Percentiles rank a stretch among this genome's conserved stretches.
Conservation (phyloP, 2,888 invertebrate genomes). For the Acrobasis repandana region DNA sequence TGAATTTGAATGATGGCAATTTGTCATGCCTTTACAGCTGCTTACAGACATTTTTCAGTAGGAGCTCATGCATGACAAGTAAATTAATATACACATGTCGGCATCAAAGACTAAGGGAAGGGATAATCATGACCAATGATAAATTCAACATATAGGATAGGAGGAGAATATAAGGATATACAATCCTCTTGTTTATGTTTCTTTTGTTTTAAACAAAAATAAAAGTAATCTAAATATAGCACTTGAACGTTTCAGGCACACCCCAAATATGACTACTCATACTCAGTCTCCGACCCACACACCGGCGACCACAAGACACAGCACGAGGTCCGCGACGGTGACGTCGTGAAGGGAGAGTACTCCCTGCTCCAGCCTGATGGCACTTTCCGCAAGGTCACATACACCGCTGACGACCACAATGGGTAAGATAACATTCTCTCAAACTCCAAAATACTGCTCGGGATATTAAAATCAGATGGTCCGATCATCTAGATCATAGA, state of each 20-base stretch:
- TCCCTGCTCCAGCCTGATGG: conserved; percentile 77
- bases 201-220: neutral
- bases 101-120: too few relatives aligned
- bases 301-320: conserved; percentile 80
- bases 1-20: too few relatives aligned
- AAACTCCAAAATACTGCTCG: too few relatives aligned
- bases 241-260: conserved; percentile 58
- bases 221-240: neutral
- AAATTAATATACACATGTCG: too few relatives aligned
- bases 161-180: too few relatives aligned
- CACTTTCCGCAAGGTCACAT: conserved; percentile 79
- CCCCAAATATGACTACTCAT: conserved; percentile 78
- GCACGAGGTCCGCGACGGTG: conserved; percentile 74
- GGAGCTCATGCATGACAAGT: too few relatives aligned
- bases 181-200: neutral
- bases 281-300: conserved; percentile 78
- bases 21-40: too few relatives aligned
- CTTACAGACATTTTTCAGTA: too few relatives aligned
- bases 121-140: too few relatives aligned
- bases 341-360: conserved; percentile 77
- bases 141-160: too few relatives aligned
- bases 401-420: conserved; percentile 78
- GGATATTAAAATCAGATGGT: too few relatives aligned
- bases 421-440: conserved; percentile 50
- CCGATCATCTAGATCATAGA: too few relatives aligned